These are phyloP conservation scores for Varecia variegata DNA, from an alignment of 2,797 vertebrate species.

Conservation along the genomic window DNA sequence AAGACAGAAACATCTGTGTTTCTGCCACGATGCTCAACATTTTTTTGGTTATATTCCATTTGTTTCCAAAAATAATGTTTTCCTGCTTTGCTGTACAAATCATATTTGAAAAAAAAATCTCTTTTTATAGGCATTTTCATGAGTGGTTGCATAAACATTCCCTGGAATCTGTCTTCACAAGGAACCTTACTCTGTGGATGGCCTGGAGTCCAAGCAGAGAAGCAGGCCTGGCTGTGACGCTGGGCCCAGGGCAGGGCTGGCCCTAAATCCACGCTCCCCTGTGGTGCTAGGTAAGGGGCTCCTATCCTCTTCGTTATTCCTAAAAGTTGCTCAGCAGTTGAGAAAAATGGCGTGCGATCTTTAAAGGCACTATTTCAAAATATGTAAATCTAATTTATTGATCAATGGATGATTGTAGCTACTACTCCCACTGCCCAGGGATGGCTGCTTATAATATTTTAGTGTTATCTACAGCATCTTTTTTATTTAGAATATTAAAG, in stretches of 20 bases:
- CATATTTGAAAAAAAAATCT: neutral
- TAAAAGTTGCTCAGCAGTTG: neutral
- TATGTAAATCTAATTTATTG: neutral
- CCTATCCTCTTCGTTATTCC: neutral
- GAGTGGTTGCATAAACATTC: neutral
- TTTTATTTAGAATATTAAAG: neutral
- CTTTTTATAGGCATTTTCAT: conserved; percentile 50
- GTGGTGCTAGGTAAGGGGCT: fast-evolving
- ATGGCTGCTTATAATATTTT: neutral
- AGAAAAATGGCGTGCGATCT: neutral
- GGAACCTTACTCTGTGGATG: neutral
- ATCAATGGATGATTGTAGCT: neutral
- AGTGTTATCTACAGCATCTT: neutral
- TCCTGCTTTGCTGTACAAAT: conserved; percentile 52
- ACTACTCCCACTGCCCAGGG: neutral
- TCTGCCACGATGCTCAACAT: neutral
- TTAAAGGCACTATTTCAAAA: neutral
- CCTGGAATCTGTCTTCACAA: neutral
- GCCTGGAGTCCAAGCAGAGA: neutral
- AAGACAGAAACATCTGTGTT: neutral
- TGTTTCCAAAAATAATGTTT: conserved; percentile 62
- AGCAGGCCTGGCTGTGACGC: too few relatives aligned
- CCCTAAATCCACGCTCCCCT: neutral
- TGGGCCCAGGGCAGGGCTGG: fast-evolving
- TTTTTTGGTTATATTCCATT: neutral